A percentile compares a stretch with the other conserved stretches of the same genome.
Evolutionary conservation across 2,888 invertebrate species (phyloP).

Genomic region (Pollenia labialis): DNA sequence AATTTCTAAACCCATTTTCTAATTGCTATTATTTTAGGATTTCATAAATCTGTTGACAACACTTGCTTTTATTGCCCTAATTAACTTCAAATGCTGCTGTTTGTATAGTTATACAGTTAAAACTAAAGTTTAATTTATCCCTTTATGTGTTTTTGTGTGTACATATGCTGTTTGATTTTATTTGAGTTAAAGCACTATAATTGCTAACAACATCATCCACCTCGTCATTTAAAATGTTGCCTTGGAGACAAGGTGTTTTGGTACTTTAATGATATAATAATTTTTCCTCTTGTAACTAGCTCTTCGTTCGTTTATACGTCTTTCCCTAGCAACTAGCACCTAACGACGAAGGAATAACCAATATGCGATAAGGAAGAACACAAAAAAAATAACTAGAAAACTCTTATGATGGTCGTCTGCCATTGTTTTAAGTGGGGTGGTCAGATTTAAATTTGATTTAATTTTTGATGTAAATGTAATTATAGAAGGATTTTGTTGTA

Average conservation of each 20-base stretch:
- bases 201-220: background rate
- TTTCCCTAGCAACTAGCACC: constrained; percentile 1
- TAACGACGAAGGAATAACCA: constrained; percentile 5
- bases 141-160: background rate
- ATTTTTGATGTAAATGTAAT: too few relatives aligned
- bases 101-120: background rate
- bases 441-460: background rate
- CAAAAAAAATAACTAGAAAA: background rate
- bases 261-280: constrained; percentile 34
- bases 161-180: background rate
- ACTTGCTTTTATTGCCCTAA: background rate
- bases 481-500: too few relatives aligned
- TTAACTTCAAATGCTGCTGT: constrained; percentile 20
- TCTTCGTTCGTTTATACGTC: background rate
- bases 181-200: background rate
- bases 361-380: background rate
- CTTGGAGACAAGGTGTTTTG: constrained; percentile 34
- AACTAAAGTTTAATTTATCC: background rate
- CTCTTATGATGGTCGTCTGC: background rate
- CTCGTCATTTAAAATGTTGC: constrained; percentile 13
- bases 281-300: constrained; percentile 11
- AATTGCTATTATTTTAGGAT: constrained; percentile 8
- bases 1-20: background rate
- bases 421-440: background rate
- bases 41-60: constrained; percentile 20